These are phyloP conservation scores for Illadopsis cleaveri DNA, from an alignment of 2,113 vertebrate species.

Conservation along the genomic window DNA sequence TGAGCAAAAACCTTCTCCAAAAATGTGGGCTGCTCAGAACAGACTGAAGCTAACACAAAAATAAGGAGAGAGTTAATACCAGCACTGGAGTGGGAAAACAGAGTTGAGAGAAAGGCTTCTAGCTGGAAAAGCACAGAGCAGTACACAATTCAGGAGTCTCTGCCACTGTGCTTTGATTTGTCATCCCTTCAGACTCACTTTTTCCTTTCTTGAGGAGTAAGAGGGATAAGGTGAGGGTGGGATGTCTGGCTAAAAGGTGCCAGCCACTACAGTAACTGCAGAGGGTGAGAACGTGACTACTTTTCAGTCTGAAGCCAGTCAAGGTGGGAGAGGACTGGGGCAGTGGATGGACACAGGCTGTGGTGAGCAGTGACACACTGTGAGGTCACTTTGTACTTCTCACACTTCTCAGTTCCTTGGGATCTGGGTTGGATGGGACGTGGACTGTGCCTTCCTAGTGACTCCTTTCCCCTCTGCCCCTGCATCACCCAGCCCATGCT, in stretches of 20 bases:
- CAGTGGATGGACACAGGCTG: not conserved
- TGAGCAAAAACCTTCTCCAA: not conserved
- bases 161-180: not conserved
- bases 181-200: not conserved
- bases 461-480: not conserved
- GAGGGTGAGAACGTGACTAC: not conserved
- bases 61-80: not conserved
- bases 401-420: not conserved
- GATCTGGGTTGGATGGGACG: not conserved
- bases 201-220: not conserved
- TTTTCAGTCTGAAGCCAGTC: not conserved
- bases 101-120: not conserved
- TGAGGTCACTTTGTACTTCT: not conserved
- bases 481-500: not conserved
- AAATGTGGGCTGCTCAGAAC: not conserved
- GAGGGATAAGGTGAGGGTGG: not conserved
- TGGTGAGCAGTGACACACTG: not conserved
- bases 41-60: not conserved
- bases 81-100: not conserved
- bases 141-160: not conserved
- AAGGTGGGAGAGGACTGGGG: not conserved
- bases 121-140: not conserved
- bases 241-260: not conserved
- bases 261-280: not conserved
- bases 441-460: not conserved